phyloP scores from a whole-genome alignment of 2,888 invertebrate species.

The Melipona bicolor region DNA sequence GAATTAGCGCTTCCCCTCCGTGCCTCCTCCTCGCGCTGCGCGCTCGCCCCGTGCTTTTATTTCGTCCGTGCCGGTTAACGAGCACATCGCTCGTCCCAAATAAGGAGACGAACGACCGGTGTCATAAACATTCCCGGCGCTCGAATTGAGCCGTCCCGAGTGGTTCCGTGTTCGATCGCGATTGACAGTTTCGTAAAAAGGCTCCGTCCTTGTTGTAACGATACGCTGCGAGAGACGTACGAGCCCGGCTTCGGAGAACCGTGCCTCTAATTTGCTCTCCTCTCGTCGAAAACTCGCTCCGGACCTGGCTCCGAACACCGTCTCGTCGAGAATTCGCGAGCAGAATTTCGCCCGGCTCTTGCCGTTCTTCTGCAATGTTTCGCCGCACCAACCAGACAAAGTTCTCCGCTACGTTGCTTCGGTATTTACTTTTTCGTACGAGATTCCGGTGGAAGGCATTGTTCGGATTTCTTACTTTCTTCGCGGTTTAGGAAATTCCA shows the following conservation, averaged over 20 bases:
- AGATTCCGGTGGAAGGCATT: not conserved
- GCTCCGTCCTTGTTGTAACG: slow-evolving; percentile 39
- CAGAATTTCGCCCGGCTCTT: not conserved
- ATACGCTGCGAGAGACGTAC: slow-evolving; percentile 34
- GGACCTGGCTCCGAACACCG: not conserved
- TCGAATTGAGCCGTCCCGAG: slow-evolving; percentile 65
- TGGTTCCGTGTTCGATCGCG: slow-evolving; percentile 52
- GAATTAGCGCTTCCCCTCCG: slow-evolving; percentile 59
- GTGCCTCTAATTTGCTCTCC: slow-evolving; percentile 48
- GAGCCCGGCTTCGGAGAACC: slow-evolving; percentile 39
- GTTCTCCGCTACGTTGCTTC: not conserved
- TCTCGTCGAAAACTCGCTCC: slow-evolving; percentile 25
- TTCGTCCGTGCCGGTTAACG: slow-evolving; percentile 53
- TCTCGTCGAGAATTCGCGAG: not conserved
- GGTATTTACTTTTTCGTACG: not conserved
- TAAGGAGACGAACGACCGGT: slow-evolving; percentile 56
- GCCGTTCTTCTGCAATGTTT: not conserved
- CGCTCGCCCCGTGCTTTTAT: slow-evolving; percentile 40
- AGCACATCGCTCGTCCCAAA: slow-evolving; percentile 57
- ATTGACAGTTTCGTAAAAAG: slow-evolving; percentile 66
- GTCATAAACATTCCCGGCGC: slow-evolving; percentile 64
- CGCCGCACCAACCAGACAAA: too few relatives aligned
- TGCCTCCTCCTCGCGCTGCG: too few relatives aligned
- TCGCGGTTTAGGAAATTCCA: not conserved
- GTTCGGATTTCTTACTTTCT: not conserved